Conservation (phyloP, 2,888 invertebrate species). For the Tachystola acroxantha region DNA sequence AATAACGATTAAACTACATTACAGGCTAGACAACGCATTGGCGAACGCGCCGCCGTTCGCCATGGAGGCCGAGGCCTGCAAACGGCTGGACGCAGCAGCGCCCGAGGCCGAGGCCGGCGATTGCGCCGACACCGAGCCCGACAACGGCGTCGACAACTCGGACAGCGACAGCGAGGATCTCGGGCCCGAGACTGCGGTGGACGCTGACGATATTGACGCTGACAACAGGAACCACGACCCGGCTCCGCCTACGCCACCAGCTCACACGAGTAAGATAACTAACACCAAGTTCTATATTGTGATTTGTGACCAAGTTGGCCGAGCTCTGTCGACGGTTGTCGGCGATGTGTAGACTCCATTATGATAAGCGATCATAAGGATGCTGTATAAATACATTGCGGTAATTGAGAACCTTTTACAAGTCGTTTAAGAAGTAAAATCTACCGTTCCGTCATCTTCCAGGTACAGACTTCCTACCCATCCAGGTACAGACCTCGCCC, state of each 20-base stretch:
- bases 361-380: too few relatives aligned
- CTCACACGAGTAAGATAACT: slow-evolving; percentile 69
- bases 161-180: slow-evolving; percentile 82
- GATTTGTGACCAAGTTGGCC: too few relatives aligned
- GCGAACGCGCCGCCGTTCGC: slow-evolving; percentile 65
- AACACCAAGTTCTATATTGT: too few relatives aligned
- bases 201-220: slow-evolving; percentile 80
- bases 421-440: too few relatives aligned
- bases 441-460: too few relatives aligned
- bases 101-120: slow-evolving; percentile 42
- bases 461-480: too few relatives aligned
- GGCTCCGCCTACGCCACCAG: slow-evolving; percentile 76
- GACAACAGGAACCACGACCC: slow-evolving; percentile 64
- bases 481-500: too few relatives aligned
- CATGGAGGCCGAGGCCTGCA: slow-evolving; percentile 59
- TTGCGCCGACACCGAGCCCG: slow-evolving; percentile 36
- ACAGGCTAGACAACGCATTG: slow-evolving; percentile 72
- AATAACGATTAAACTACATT: too few relatives aligned
- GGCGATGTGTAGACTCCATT: too few relatives aligned
- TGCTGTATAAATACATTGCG: too few relatives aligned
- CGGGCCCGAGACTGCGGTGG: slow-evolving; percentile 88
- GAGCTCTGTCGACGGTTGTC: too few relatives aligned
- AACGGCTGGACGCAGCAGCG: slow-evolving; percentile 43
- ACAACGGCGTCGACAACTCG: slow-evolving; percentile 62
- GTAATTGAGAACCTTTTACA: too few relatives aligned